Evolutionary conservation across 2,888 invertebrate species (phyloP), one percentile per base, ranked within the genome.

Genomic region (Marronus borbonicus): DNA sequence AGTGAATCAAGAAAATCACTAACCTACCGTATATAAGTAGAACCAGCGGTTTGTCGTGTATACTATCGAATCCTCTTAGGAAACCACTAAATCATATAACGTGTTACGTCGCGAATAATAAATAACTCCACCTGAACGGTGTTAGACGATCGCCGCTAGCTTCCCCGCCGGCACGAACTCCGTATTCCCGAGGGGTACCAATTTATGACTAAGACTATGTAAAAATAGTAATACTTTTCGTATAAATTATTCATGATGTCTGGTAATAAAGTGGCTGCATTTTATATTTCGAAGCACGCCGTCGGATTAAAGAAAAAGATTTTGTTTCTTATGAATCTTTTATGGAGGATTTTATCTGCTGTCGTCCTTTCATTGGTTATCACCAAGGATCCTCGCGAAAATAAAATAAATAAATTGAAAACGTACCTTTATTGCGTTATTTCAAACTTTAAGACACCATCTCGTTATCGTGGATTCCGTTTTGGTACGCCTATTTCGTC

Each of bases 11-110:
- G 5, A 49, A 20, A 66, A 66, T 66, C 44, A 66, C 49, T 44
- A 44, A 66, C 66, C 39, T 66, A 28, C 24, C 10, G 44, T 68
- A 31, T 52, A 31, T 72, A 62, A 36, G 50, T 50, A 64, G 31
- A 36, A 14, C 28, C 8, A 14, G 20, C 39, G 31, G 69, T 10
- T 62, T 77, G 50, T 77, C 77, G 72, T 72, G 82, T 79, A 77
- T 79, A 81, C 80, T 82, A 81, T 80, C 80, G 80, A 78, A 76
- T 76, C 78, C 75, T 75, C 68, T 65, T 79, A 76, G 80, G 79
- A 75, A 78, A 77, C 79, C 80, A 82, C 80, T 83, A 83, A 83
- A 82, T 83, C 83, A 83, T 83, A 82, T 83, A 81, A 83, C 83
- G 82, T 83, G 83, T 81, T 80, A 81, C 81, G 78, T 50, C 76